Base-by-base conservation (phyloP, 2,797 vertebrate genomes). In the Cheracebus regulus region DNA sequence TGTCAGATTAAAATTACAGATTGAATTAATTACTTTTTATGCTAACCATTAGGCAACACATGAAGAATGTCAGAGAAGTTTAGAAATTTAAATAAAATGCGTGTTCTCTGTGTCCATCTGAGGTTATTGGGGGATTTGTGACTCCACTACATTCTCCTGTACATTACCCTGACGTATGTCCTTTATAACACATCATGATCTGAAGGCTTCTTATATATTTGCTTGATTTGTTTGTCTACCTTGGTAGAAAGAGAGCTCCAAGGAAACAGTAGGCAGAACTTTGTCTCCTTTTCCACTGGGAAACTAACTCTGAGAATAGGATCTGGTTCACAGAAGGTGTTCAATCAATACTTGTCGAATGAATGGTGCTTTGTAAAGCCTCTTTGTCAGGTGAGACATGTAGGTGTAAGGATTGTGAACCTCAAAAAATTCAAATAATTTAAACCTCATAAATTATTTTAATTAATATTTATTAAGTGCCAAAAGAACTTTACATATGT, bases 81-180 rank as follows among this genome's bases (percentile, higher is more conserved):
- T 81, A 93, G 72, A 93, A 61, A 93, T 44, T 90, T 78, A 96
- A 93, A 88, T 76, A 89, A 50, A 95, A 88, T 44, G 55, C 2
- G 30, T 92, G 93, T 95, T 88, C 52, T 79, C 44, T 67, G 19
- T 80, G 39, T 12, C 20, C 28, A 36, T 61, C 46, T 95, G 61
- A 89, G 41, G 52, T 36, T 50, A 75, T 44, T 75, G 30, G 52
- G 20, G 7, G 39, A 17, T 93, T 50, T 87, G 55, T 61, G 75
- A 89, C 58, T 88, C 50, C 4, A 57, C 11, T 41, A 28, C 7
- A 7, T 61, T 88, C 64, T 91, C 24, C 33, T 80, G 44, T 55
- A 44, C 10, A 15, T 67, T 82, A 79, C 41, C 89, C 64, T 57
- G 41, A 76, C 50, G 57, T 90, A 58, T 44, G 12, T 88, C 48